Conservation (phyloP, 2,797 vertebrate species). For the Diglossa cyanea region DNA sequence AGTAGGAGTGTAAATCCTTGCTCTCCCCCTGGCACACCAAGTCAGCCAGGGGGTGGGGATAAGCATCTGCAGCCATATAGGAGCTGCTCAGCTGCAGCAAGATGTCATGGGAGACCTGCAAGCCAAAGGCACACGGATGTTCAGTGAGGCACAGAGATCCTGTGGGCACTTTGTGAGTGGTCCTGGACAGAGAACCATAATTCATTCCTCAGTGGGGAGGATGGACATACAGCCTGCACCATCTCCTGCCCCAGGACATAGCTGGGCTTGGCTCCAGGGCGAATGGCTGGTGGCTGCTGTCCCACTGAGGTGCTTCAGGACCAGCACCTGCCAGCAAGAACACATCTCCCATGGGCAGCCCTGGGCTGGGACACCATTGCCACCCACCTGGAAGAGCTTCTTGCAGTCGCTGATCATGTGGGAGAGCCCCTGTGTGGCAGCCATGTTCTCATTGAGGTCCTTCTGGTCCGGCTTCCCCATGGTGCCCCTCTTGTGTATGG, state of each 20-base stretch:
- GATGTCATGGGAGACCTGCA: constrained; percentile 84
- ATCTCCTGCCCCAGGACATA: neutral
- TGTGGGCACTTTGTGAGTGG: neutral
- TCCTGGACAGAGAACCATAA: neutral
- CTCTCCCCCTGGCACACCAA: constrained; percentile 68
- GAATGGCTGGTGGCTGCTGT: fast-evolving
- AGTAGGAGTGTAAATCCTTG: constrained; percentile 72
- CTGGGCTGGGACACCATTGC: neutral
- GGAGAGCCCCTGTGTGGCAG: constrained; percentile 81
- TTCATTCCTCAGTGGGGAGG: neutral
- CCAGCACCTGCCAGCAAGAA: fast-evolving
- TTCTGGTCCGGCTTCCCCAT: constrained; percentile 81
- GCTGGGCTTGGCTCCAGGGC: fast-evolving
- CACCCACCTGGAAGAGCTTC: constrained; percentile 85
- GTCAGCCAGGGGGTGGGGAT: constrained; percentile 76
- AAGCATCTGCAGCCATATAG: constrained; percentile 79
- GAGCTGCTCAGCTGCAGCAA: constrained; percentile 83
- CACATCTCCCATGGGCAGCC: fast-evolving
- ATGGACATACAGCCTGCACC: neutral
- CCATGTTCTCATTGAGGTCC: constrained; percentile 85
- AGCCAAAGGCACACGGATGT: neutral
- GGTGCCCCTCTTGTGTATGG: constrained; percentile 74
- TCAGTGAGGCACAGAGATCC: neutral
- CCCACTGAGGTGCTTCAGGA: neutral
- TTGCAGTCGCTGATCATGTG: constrained; percentile 88